Evolutionary conservation across 2,888 invertebrate genomes (phyloP).

Genomic region (Ophonus ardosiacus): DNA sequence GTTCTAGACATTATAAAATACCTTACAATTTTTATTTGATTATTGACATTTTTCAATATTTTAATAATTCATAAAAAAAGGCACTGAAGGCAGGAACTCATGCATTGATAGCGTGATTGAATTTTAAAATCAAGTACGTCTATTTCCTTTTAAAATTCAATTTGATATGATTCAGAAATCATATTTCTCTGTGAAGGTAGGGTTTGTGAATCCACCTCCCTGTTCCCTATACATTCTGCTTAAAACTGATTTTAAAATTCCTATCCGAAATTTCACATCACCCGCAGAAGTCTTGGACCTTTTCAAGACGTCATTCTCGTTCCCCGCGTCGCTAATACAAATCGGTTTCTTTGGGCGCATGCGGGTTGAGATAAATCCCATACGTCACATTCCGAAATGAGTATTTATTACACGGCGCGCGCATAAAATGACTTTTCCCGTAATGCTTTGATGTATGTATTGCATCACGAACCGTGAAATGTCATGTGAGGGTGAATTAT

Average conservation of each 20-base stretch:
- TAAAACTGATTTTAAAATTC: constrained; percentile 45
- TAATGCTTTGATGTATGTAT: constrained; percentile 33
- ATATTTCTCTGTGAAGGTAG: not conserved
- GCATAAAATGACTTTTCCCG: constrained; percentile 43
- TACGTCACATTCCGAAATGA: constrained; percentile 37
- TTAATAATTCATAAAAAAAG: not conserved
- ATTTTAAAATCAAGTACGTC: not conserved
- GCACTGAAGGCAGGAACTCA: not conserved
- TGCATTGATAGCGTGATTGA: not conserved
- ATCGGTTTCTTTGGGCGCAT: constrained; percentile 47
- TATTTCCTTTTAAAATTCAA: constrained; percentile 10
- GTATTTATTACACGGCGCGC: constrained; percentile 46
- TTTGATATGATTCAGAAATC: constrained; percentile 1
- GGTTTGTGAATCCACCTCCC: constrained; percentile 20
- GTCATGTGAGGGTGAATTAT: constrained; percentile 23
- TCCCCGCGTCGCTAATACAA: constrained; percentile 30
- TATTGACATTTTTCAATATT: not conserved
- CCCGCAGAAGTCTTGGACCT: constrained; percentile 17
- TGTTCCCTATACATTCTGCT: constrained; percentile 21
- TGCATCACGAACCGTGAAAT: not conserved
- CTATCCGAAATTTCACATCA: constrained; percentile 40
- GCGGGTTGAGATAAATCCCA: constrained; percentile 41
- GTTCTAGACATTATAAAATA: not conserved
- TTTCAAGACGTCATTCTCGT: constrained; percentile 38
- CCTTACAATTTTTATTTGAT: not conserved